These are phyloP conservation scores for Pyrrhosoma nymphula DNA, from an alignment of 2,888 invertebrate species.

Conservation along the genomic window DNA sequence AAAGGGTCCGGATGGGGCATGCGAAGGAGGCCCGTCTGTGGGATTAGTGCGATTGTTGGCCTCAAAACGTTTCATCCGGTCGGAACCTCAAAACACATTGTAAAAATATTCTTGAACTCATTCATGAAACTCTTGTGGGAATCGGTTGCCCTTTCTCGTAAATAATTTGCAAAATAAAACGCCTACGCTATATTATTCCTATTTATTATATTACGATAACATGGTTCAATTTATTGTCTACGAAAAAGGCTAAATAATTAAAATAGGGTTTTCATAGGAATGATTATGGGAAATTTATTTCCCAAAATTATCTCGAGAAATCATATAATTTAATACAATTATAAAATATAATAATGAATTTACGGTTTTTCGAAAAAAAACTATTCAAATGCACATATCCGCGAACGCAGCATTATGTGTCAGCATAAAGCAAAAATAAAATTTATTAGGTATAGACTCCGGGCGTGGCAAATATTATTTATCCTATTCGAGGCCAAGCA, in stretches of 20 bases:
- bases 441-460: too few relatives aligned
- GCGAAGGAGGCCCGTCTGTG: constrained; percentile 53
- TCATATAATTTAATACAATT: too few relatives aligned
- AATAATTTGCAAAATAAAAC: background rate
- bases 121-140: background rate
- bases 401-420: too few relatives aligned
- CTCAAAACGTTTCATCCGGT: constrained; percentile 40
- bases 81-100: background rate
- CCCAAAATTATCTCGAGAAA: too few relatives aligned
- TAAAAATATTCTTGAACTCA: constrained; percentile 1
- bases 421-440: too few relatives aligned
- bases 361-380: too few relatives aligned
- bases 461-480: too few relatives aligned
- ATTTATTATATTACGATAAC: background rate
- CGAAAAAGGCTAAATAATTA: background rate
- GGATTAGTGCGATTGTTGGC: constrained; percentile 53
- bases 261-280: too few relatives aligned
- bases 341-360: too few relatives aligned
- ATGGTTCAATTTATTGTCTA: background rate
- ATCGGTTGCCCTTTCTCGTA: background rate
- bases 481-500: too few relatives aligned
- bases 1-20: constrained; percentile 32
- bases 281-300: too few relatives aligned
- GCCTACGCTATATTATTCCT: background rate
- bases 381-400: too few relatives aligned